These are phyloP conservation scores for Harlomillsia oculata DNA, from an alignment of 1,140 invertebrate genomes.

Conservation along the genomic window DNA sequence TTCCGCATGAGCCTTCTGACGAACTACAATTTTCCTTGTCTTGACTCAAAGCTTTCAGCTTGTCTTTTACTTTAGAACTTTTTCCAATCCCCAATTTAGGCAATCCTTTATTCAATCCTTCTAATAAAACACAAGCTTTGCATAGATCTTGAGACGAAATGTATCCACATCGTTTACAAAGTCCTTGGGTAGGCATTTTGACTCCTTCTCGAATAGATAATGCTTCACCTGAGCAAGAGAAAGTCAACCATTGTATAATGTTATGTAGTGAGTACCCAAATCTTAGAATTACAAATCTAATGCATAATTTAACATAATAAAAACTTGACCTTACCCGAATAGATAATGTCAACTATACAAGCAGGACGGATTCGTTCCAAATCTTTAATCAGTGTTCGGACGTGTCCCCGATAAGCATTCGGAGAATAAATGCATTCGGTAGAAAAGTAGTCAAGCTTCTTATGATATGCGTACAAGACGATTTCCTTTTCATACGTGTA, in stretches of 20 bases:
- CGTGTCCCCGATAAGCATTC: conserved; percentile 93
- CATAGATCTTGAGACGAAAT: conserved; percentile 92
- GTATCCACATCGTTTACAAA: conserved; percentile 81
- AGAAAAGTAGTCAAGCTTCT: conserved; percentile 95
- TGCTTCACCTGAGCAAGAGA: conserved; percentile 62
- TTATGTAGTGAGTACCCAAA: too few species aligned
- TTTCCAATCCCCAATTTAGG: conserved; percentile 79
- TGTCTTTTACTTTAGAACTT: conserved; percentile 54
- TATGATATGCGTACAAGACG: conserved; percentile 98
- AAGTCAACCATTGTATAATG: too few species aligned
- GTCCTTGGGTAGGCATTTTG: conserved; percentile 67
- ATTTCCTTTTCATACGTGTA: conserved; percentile 99
- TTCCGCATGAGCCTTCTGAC: not conserved
- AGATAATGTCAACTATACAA: conserved; percentile 95
- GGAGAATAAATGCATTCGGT: conserved; percentile 98
- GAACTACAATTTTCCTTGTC: not conserved
- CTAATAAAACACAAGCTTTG: conserved; percentile 90
- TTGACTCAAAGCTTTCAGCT: conserved; percentile 13
- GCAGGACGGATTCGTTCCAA: conserved; percentile 85
- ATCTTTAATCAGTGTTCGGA: conserved; percentile 86
- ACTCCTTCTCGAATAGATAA: conserved; percentile 69
- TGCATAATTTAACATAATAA: too few species aligned
- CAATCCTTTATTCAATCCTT: conserved; percentile 87
- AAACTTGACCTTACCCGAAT: conserved; percentile 63
- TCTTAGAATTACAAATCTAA: not conserved